Base-by-base conservation (phyloP, 2,888 invertebrate species). In the Hetaerina titia region DNA sequence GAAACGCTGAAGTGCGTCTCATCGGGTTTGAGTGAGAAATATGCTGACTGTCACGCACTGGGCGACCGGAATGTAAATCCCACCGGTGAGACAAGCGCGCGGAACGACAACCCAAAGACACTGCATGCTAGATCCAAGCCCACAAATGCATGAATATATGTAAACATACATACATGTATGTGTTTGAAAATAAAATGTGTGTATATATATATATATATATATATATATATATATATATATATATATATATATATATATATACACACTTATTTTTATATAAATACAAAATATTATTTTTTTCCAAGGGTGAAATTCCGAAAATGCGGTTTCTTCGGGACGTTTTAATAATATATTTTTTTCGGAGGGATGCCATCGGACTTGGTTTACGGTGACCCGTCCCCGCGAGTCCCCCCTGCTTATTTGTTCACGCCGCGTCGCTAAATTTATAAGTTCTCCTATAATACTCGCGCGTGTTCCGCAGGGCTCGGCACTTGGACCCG, bases 381-480 rank as follows among this genome's bases (percentile, higher is more conserved):
- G 81, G 81, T 81, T 81, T 81, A 81, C 81, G 31, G 81, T 15
- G 81, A 81, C 31, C 81, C 81, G 81, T 81, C 81, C 11, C 13
- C 81, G 81, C 81, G 11, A 13, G 15, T 45, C 45, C 45, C 31
- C 31, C 31, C 81, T 15, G 15, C 81, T 81, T 81, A 81, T 81
- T 81, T 81, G 81, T 81, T 81, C 81, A 81, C 31, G 81, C 11
- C 81, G 31, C 7, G 81, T 25, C 25, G 81, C 81, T 81, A 13
- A 31, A 81, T 81, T 81, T 81, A 81, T 81, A 31, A 25, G 81
- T 31, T n/a, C 81, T n/a, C 69, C 69, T 19, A 69, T 69, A 31
- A 81, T 81, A 25, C 81, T 22, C 25, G 81, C 81, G 81, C 81
- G 81, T 31, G 81, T 81, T 31, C 81, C 81, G 13, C 81, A 81